Conservation (phyloP, 2,797 vertebrate genomes). For the Poecilia picta region DNA sequence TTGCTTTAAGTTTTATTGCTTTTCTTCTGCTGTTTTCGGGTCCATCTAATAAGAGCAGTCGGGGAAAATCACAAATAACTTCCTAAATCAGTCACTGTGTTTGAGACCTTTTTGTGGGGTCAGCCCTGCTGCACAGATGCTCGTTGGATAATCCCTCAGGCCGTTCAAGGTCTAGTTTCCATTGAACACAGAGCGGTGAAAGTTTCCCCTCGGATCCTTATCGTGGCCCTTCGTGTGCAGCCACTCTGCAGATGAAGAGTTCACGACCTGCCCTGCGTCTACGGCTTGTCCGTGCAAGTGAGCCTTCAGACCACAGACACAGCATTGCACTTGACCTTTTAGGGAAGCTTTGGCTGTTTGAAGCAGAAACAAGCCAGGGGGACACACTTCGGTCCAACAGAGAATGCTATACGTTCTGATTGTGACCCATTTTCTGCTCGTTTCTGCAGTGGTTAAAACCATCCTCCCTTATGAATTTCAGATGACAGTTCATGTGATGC, state of each 20-base stretch:
- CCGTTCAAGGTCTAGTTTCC: neutral
- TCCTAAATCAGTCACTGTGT: neutral
- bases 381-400: slow-evolving; percentile 30
- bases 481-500: slow-evolving; percentile 51
- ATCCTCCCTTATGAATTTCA: slow-evolving; percentile 60
- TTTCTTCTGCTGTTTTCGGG: neutral
- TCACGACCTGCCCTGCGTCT: slow-evolving; percentile 11
- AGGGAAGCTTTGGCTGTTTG: neutral
- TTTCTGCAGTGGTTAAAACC: slow-evolving; percentile 31
- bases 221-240: slow-evolving; percentile 8
- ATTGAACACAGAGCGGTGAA: slow-evolving; percentile 5
- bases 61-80: neutral
- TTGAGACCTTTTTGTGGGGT: neutral
- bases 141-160: neutral
- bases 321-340: slow-evolving; percentile 37
- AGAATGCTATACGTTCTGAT: slow-evolving; percentile 27
- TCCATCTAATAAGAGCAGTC: neutral
- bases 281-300: slow-evolving; percentile 4
- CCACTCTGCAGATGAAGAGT: slow-evolving; percentile 11
- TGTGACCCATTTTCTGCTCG: slow-evolving; percentile 68
- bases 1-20: neutral
- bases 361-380: slow-evolving; percentile 18
- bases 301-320: slow-evolving; percentile 22
- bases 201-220: slow-evolving; percentile 20
- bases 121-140: neutral